A percentile compares a stretch with the other conserved stretches of the same genome.
Conservation (phyloP, 2,888 invertebrate species). For the Lissocephala sabroskyi region DNA sequence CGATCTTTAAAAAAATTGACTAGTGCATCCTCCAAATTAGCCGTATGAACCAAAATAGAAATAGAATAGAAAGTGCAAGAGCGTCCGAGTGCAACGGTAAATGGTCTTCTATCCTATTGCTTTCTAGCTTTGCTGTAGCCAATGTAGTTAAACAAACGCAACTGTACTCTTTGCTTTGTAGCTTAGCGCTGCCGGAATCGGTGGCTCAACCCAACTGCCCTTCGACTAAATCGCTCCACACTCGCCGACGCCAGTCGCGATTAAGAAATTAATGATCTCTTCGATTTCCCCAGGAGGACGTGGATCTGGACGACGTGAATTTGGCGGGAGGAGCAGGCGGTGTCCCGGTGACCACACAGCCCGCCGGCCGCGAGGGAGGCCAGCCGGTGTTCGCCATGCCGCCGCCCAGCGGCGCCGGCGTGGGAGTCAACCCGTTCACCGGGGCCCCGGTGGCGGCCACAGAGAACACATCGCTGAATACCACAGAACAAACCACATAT, state of each 20-base stretch:
- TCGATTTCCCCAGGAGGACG: conserved; percentile 64
- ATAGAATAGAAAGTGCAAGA: too few species aligned
- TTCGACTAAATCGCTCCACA: too few species aligned
- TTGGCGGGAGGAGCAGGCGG: conserved; percentile 56
- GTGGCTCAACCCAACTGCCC: too few species aligned
- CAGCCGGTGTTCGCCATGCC: conserved; percentile 71
- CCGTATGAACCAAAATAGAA: too few species aligned
- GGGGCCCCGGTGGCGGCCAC: conserved; percentile 69
- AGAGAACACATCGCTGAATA: conserved; percentile 72
- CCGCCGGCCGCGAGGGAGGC: conserved; percentile 60
- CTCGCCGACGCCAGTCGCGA: too few species aligned
- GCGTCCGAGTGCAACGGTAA: too few species aligned
- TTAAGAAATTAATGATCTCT: not conserved
- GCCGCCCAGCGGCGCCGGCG: conserved; percentile 60
- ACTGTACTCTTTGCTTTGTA: too few species aligned
- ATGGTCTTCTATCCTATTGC: too few species aligned
- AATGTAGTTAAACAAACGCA: too few species aligned
- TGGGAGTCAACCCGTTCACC: conserved; percentile 72
- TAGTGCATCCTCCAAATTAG: too few species aligned
- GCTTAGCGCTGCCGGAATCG: too few species aligned
- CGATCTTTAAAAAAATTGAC: conserved; percentile 9
- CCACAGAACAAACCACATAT: conserved; percentile 72
- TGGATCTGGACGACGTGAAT: conserved; percentile 70
- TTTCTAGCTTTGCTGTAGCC: too few species aligned
- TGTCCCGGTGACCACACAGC: conserved; percentile 66